phyloP scores from a whole-genome alignment of 2,113 vertebrate species.

The Myanophis thanlyinensis region DNA sequence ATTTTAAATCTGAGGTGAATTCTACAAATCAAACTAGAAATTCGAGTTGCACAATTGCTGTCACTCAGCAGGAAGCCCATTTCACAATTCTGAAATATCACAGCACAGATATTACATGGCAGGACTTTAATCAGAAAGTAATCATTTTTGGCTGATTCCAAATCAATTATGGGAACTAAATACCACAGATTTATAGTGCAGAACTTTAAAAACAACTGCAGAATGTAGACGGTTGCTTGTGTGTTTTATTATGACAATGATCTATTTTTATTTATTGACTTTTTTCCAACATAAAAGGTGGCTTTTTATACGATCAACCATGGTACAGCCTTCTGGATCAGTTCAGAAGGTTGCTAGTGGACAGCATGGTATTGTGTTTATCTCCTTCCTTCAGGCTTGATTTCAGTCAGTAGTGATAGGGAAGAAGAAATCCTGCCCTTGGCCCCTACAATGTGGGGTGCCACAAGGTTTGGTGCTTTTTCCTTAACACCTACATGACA shows the following conservation, averaged over 20 bases:
- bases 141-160: constrained; percentile 40
- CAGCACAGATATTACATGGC: constrained; percentile 49
- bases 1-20: constrained; percentile 47
- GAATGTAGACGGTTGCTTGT: background rate
- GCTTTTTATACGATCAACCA: background rate
- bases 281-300: background rate
- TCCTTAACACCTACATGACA: background rate
- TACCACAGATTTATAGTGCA: constrained; percentile 10
- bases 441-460: background rate
- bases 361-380: background rate
- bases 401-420: background rate
- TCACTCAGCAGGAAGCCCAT: constrained; percentile 39
- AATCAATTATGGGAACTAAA: constrained; percentile 44
- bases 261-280: background rate
- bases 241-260: background rate
- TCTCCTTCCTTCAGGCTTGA: background rate
- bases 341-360: background rate
- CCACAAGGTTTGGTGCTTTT: background rate
- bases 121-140: constrained; percentile 55
- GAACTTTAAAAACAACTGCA: background rate
- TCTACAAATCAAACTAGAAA: constrained; percentile 61
- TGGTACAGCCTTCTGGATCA: background rate
- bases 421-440: background rate
- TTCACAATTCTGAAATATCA: constrained; percentile 40
- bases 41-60: constrained; percentile 54